Percentiles rank a stretch among this genome's conserved stretches.
Conservation (phyloP, 30 jellyfish, hydroid and myxozoan species). For the Turritopsis rubra region DNA sequence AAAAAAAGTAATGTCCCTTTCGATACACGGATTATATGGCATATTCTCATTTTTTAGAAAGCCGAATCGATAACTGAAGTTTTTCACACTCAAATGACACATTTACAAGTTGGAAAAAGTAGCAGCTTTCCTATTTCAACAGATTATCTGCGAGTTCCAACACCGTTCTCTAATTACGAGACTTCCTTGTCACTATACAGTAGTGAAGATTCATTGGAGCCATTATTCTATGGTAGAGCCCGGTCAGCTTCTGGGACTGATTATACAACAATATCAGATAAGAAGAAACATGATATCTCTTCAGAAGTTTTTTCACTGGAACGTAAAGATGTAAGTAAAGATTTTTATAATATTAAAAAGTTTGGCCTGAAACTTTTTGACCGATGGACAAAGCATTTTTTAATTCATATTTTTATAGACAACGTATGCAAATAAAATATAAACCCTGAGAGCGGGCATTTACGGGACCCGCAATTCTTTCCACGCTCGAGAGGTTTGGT, state of each 20-base stretch:
- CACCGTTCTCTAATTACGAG: background rate
- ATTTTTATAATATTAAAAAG: too few relatives aligned
- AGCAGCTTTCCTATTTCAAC: background rate
- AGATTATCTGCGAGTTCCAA: background rate
- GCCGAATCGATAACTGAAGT: background rate
- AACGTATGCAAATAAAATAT: too few relatives aligned
- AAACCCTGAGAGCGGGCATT: too few relatives aligned
- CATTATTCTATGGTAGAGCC: background rate
- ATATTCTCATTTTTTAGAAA: background rate
- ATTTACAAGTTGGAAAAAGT: background rate
- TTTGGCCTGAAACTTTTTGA: too few relatives aligned
- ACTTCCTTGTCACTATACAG: background rate
- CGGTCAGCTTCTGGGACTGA: background rate
- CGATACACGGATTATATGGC: too few relatives aligned
- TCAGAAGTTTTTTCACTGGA: background rate
- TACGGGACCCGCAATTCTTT: too few relatives aligned
- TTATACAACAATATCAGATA: background rate
- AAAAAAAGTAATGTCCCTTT: too few relatives aligned
- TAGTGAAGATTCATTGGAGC: background rate
- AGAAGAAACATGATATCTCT: background rate
- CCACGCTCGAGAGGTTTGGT: too few relatives aligned
- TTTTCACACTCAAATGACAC: background rate
- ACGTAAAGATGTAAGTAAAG: background rate
- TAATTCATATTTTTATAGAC: too few relatives aligned
- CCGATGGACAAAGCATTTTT: too few relatives aligned